A percentile compares a stretch with the other conserved stretches of the same genome.
Conservation (phyloP, 2,888 invertebrate species). For the Sphaeridia pumilis region DNA sequence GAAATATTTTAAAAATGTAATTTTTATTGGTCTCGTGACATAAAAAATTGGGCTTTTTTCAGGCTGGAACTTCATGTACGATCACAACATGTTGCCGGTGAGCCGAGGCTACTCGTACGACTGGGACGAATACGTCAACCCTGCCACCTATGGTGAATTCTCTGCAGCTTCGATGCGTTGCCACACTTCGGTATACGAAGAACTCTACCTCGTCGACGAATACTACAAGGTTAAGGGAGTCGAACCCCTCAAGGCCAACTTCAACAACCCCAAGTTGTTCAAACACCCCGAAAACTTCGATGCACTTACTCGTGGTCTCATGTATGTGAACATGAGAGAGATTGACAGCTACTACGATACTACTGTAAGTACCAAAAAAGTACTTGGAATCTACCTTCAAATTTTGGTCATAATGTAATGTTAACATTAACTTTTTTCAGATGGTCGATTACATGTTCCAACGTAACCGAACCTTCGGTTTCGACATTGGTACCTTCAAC, state of each 20-base stretch:
- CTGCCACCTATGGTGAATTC: slow-evolving; percentile 38
- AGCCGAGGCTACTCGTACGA: slow-evolving; percentile 38
- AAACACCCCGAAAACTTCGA: slow-evolving; percentile 30
- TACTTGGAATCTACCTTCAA: too few relatives aligned
- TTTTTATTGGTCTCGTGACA: too few relatives aligned
- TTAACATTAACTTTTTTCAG: not conserved
- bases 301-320: slow-evolving; percentile 26
- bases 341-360: slow-evolving; percentile 33
- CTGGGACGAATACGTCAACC: slow-evolving; percentile 37
- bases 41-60: too few relatives aligned
- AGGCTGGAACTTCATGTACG: slow-evolving; percentile 32
- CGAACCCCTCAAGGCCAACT: slow-evolving; percentile 25
- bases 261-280: slow-evolving; percentile 29
- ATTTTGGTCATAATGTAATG: too few relatives aligned
- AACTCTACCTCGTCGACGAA: slow-evolving; percentile 27
- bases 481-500: slow-evolving; percentile 31
- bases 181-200: slow-evolving; percentile 32
- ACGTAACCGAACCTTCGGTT: not conserved
- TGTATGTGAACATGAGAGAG: slow-evolving; percentile 21
- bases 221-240: slow-evolving; percentile 23
- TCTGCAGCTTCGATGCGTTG: slow-evolving; percentile 38
- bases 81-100: slow-evolving; percentile 35
- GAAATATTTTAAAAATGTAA: too few relatives aligned
- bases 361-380: slow-evolving; percentile 25
- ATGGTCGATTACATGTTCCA: not conserved